phyloP scores from a whole-genome alignment of 2,888 invertebrate species.

The Macroteleia sp. region DNA sequence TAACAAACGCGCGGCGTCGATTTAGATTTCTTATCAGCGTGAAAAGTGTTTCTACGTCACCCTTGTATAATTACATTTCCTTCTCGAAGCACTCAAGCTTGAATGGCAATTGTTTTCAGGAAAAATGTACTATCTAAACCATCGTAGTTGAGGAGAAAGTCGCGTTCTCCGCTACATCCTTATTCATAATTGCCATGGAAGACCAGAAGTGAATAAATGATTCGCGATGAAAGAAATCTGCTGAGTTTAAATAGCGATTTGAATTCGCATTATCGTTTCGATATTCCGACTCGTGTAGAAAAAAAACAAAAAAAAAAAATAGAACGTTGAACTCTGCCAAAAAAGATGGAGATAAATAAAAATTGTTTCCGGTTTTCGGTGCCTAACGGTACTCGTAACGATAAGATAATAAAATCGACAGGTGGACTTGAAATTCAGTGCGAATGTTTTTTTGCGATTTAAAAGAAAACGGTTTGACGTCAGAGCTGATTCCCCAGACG shows the following conservation, averaged over 20 bases:
- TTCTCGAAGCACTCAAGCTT: constrained; percentile 57
- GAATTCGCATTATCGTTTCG: constrained; percentile 46
- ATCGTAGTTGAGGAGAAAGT: constrained; percentile 59
- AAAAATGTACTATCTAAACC: constrained; percentile 61
- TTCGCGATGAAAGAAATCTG: constrained; percentile 59
- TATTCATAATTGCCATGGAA: constrained; percentile 64
- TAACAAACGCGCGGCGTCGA: constrained; percentile 11
- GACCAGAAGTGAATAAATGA: constrained; percentile 63
- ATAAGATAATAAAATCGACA: constrained; percentile 58
- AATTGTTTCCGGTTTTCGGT: constrained; percentile 34
- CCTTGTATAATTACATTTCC: constrained; percentile 58
- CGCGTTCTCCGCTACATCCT: constrained; percentile 50
- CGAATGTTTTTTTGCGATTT: no score
- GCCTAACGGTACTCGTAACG: constrained; percentile 23
- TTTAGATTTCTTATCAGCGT: constrained; percentile 50
- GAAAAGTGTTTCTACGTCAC: constrained; percentile 61
- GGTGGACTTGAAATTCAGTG: constrained; percentile 29
- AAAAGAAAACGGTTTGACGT: no score
- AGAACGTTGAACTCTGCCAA: constrained; percentile 33
- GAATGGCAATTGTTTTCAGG: constrained; percentile 64
- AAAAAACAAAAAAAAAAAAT: neutral
- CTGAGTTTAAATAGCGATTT: constrained; percentile 36
- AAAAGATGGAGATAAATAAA: constrained; percentile 11
- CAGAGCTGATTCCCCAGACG: no score
- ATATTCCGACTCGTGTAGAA: constrained; percentile 26